These are phyloP conservation scores for Omphaloscelis lunosa DNA, from an alignment of 2,888 invertebrate species.

Conservation along the genomic window DNA sequence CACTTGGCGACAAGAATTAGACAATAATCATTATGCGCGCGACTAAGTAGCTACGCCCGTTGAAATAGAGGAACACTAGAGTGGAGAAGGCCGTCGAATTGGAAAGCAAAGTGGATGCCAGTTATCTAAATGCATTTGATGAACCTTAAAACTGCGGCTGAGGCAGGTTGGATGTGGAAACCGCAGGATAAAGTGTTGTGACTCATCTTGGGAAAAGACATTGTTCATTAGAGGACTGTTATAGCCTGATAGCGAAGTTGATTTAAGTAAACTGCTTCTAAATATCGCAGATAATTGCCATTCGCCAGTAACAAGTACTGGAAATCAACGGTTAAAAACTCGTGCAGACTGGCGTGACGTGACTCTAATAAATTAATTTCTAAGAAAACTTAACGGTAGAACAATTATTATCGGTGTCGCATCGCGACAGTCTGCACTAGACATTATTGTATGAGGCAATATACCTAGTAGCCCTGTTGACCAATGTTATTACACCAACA, in stretches of 20 bases:
- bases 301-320: neutral
- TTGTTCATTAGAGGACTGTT: neutral
- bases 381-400: too few relatives aligned
- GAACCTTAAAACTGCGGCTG: neutral
- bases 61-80: neutral
- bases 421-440: too few relatives aligned
- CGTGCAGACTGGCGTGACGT: too few relatives aligned
- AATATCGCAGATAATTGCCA: neutral
- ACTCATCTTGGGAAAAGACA: neutral
- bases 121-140: neutral
- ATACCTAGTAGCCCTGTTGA: neutral
- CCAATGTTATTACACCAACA: neutral
- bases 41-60: neutral
- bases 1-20: constrained; percentile 10
- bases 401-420: too few relatives aligned
- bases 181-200: neutral
- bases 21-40: neutral
- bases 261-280: neutral
- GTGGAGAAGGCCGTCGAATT: neutral
- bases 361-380: too few relatives aligned
- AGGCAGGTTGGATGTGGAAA: neutral
- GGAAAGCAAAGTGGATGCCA: neutral
- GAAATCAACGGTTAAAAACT: too few relatives aligned
- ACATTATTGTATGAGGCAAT: neutral
- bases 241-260: too few relatives aligned